Percentiles rank a stretch among this genome's conserved stretches.
Evolutionary conservation across 1,140 invertebrate species (phyloP).

Genomic region (Microvelia longipes): DNA sequence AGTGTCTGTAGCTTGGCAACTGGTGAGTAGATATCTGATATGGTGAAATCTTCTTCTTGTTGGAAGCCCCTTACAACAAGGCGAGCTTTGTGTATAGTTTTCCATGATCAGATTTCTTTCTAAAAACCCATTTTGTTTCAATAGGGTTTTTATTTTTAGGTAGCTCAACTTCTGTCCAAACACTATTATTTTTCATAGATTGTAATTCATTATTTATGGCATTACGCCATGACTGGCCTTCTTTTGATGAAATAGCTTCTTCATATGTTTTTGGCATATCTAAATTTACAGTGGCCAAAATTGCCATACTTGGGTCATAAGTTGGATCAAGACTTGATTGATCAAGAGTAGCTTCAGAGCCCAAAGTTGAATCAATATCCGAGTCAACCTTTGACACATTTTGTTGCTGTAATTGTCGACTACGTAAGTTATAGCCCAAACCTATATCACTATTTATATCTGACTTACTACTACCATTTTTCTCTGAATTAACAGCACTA

Average conservation of each 20-base stretch:
- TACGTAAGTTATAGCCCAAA: too few species aligned
- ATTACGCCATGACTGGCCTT: neutral
- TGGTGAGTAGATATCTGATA: constrained; percentile 26
- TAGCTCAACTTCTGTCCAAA: neutral
- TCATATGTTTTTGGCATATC: neutral
- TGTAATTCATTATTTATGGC: neutral
- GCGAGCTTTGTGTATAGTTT: neutral
- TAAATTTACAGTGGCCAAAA: too few species aligned
- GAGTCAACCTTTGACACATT: too few species aligned
- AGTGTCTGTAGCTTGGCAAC: constrained; percentile 26
- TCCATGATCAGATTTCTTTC: neutral
- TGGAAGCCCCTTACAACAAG: constrained; percentile 1
- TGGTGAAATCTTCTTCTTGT: constrained; percentile 18
- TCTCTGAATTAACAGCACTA: too few species aligned
- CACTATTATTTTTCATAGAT: neutral
- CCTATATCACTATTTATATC: too few species aligned
- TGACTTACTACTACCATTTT: too few species aligned
- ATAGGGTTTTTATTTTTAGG: neutral
- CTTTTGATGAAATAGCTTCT: neutral
- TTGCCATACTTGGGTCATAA: too few species aligned
- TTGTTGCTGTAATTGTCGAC: too few species aligned
- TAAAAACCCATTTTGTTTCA: constrained; percentile 1
- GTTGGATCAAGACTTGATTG: too few species aligned
- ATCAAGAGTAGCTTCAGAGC: too few species aligned
- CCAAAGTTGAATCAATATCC: too few species aligned